Base-by-base conservation (phyloP, 92 coral and sea anemone species). In the Actinostola sp. region DNA sequence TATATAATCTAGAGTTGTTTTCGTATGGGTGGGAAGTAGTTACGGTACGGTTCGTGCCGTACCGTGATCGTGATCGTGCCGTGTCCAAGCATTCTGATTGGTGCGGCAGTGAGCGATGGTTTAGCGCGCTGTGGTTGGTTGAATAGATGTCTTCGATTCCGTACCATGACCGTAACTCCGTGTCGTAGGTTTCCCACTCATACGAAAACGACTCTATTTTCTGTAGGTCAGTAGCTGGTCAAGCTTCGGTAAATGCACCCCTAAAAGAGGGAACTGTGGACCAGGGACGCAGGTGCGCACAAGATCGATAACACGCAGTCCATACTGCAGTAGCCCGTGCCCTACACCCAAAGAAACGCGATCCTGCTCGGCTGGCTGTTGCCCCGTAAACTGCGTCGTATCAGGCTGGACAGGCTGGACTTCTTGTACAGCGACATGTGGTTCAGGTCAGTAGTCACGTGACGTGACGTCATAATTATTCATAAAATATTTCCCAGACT, bases 241-340 rank as follows among this genome's bases (percentile, higher is more conserved):
- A 15, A 31, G 76, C 2, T 94, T 91, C 95, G 75, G 73, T 43
- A 44, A 85, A 3, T 94, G 98, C 34, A 26, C 76, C 8, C 72
- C 98, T 1, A 79, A 63, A 10, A 94, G 86, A 58, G 95, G 95
- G 34, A 89, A 61, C 53, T 94, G 98, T 57, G 98, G 98, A 11
- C 70, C 82, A 0, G 98, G 98, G 0, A 74, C 87, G 19, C 86
- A 87, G 62, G 45, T 41, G 2, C 97, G 85, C 17, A 71, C 84
- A 17, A 89, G 98, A 2, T 71, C 53, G 1, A 74, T 94, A 8
- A 85, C 74, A 1, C 83, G 94, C 11, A 70, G 57, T 7, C 96
- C 89, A 0, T 94, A 91, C 64, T 94, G 98, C 83, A 91, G 98
- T 80, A 0, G 58, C 0, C 39, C 92, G 26, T 94, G 98, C 32